A percentile compares a stretch with the other conserved stretches of the same genome.
Conservation (phyloP, 2,888 invertebrate genomes). For the Ophraella communa region DNA sequence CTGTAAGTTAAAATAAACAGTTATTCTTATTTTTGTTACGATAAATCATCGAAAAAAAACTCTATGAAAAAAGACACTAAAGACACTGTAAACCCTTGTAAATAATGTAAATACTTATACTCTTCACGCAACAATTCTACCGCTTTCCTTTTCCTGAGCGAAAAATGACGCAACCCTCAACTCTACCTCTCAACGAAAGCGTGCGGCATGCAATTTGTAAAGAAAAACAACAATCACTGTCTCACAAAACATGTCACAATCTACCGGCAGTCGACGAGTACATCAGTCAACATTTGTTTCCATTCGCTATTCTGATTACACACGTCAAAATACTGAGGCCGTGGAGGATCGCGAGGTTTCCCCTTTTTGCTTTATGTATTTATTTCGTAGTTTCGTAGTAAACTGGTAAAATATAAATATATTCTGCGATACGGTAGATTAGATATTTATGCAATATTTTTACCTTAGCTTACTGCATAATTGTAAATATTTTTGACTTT, state of each 20-base stretch:
- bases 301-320: constrained; percentile 32
- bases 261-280: constrained; percentile 58
- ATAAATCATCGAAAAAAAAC: too few species aligned
- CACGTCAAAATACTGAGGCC: constrained; percentile 18
- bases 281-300: constrained; percentile 59
- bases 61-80: too few species aligned
- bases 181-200: constrained; percentile 35
- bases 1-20: too few species aligned
- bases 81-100: neutral
- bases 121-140: constrained; percentile 27
- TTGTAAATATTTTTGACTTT: too few species aligned
- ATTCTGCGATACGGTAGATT: neutral
- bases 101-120: constrained; percentile 5
- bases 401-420: constrained; percentile 5
- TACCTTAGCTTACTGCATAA: too few species aligned
- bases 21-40: too few species aligned
- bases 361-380: constrained; percentile 14
- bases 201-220: constrained; percentile 52
- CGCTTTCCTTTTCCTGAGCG: constrained; percentile 21
- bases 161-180: constrained; percentile 29
- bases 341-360: constrained; percentile 8
- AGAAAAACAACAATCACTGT: constrained; percentile 53
- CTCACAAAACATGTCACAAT: constrained; percentile 51
- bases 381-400: neutral
- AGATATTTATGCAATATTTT: neutral